Evolutionary conservation across 2,113 vertebrate species (phyloP).

Genomic region (Sinocyclocheilus maitianheensis): DNA sequence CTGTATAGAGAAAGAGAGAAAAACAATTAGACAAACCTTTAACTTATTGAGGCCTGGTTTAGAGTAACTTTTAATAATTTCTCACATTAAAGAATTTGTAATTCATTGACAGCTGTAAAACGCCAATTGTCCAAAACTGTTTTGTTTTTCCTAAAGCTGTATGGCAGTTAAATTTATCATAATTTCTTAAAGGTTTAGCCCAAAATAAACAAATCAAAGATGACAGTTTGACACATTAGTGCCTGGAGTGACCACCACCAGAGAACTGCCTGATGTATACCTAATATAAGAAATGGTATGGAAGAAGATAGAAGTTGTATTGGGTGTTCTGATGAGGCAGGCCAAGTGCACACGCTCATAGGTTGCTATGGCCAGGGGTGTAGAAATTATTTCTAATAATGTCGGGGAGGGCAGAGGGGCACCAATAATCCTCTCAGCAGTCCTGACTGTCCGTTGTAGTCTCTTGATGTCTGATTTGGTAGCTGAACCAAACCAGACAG

Average conservation of each 20-base stretch:
- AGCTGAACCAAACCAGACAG: no score
- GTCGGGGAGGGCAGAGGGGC: background rate
- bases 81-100: background rate
- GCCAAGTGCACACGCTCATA: background rate
- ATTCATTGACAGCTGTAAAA: background rate
- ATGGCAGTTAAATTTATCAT: background rate
- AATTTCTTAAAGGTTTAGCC: constrained; percentile 1
- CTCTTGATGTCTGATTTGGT: no score
- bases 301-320: background rate
- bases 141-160: background rate
- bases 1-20: no score
- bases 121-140: background rate
- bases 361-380: background rate
- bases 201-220: constrained; percentile 4
- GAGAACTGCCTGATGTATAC: background rate
- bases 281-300: background rate
- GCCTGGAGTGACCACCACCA: background rate
- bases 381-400: background rate
- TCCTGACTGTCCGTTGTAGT: no score
- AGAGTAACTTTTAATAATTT: background rate
- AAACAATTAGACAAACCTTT: no score
- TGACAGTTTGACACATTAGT: constrained; percentile 25
- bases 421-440: no score
- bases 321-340: constrained; percentile 8
- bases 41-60: no score